These are phyloP conservation scores for Lineus longissimus DNA, from an alignment of 1,140 invertebrate genomes.

Conservation along the genomic window DNA sequence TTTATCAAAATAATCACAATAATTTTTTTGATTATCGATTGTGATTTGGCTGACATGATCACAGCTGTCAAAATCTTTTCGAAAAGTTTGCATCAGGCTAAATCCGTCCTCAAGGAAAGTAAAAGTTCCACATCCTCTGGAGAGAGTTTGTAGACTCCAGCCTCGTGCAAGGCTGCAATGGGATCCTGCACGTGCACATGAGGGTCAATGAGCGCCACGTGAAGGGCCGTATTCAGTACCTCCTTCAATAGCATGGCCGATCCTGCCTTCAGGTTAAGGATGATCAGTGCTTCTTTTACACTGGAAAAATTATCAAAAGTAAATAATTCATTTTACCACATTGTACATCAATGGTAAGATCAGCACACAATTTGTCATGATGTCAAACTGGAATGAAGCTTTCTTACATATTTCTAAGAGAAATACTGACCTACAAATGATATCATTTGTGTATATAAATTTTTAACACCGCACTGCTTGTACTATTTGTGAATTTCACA, in stretches of 20 bases:
- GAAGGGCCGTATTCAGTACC: constrained; percentile 55
- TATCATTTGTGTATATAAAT: too few species aligned
- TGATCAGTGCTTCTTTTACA: constrained; percentile 71
- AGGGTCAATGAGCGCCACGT: constrained; percentile 33
- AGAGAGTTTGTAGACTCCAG: constrained; percentile 64
- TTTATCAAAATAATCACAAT: too few species aligned
- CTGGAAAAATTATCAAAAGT: constrained; percentile 61
- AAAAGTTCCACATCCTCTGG: constrained; percentile 55
- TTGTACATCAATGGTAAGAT: not conserved
- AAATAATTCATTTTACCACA: not conserved
- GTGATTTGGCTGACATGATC: too few species aligned
- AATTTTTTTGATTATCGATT: too few species aligned
- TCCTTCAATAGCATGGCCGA: constrained; percentile 72
- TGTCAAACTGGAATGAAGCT: not conserved
- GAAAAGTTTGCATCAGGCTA: too few species aligned
- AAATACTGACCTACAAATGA: too few species aligned
- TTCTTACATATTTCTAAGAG: not conserved
- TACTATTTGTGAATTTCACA: too few species aligned
- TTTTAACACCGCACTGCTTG: too few species aligned
- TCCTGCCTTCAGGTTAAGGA: constrained; percentile 72
- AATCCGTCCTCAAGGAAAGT: constrained; percentile 29
- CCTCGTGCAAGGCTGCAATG: constrained; percentile 61
- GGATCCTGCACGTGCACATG: constrained; percentile 50
- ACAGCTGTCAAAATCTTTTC: too few species aligned
- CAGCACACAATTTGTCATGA: not conserved